Base-by-base conservation (phyloP, 1,140 invertebrate species). In the Coelopa frigida region DNA sequence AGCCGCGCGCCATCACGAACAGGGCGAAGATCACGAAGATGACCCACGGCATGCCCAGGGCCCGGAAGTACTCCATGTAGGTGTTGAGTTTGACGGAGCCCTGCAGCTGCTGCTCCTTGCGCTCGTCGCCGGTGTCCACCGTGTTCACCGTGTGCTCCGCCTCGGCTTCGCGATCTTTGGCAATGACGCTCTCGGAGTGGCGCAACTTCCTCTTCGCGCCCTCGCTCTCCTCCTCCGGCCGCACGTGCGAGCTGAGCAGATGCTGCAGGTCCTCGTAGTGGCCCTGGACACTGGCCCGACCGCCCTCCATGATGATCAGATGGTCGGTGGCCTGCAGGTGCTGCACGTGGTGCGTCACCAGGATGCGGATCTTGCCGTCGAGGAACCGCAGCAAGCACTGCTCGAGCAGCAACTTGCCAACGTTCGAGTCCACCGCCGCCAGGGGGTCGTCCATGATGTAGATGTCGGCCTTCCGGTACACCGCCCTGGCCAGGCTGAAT, bases 311-410 rank as follows among this genome's bases (percentile, higher is more conserved):
- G 46, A 79, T 79, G 12, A 92, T 67, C 63, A 78, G 68, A 54
- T 75, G 77, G 58, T 88, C 79, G 1, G 85, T 87, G 20, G 75
- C 71, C 59, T 84, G 84, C 5, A 94, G 75, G 57, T 87, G 85
- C 54, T 93, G 88, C 7, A 94, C 71, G 63, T 94, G 89, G 72
- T 94, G 89, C 0, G 89, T 94, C 7, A 91, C 87, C n/a, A 94
- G 67, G 21, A 82, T 82, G 1, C 66, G 85, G 55, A 73, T 85
- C 77, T 73, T 87, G 73, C 63, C 83, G 74, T 75, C 38, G 12
- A 91, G 68, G 57, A 81, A 80, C 2, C 80, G 79, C 44, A 73
- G 70, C 14, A 85, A 80, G 40, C 81, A 83, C 44, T 84, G 73
- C 41, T 84, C 76, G 56, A 87, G 89, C 45, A 90, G 73, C 54